Conservation (phyloP, 2,113 vertebrate species). For the Psettodes erumei region DNA sequence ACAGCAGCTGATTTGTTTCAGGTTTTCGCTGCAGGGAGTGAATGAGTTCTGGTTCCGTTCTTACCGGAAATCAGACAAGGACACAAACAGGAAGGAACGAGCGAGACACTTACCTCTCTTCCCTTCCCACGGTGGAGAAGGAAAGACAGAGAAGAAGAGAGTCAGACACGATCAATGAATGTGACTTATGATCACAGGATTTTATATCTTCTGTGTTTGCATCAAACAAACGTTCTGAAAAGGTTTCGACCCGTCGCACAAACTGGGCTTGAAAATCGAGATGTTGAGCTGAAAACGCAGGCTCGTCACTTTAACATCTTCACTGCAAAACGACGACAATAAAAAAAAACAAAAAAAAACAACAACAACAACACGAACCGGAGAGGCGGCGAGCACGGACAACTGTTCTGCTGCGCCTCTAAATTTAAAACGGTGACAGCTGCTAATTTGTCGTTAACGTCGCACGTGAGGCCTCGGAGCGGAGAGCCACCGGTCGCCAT, state of each 20-base stretch:
- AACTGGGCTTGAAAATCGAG: not conserved
- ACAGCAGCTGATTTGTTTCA: too few species aligned
- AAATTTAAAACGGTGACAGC: conserved; percentile 58
- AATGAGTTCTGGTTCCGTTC: too few species aligned
- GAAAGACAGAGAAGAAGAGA: conserved; percentile 25
- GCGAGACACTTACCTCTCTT: conserved; percentile 63
- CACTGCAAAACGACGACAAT: not conserved
- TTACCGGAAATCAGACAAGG: too few species aligned
- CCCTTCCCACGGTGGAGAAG: conserved; percentile 56
- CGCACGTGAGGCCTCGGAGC: conserved; percentile 27
- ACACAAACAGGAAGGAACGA: not conserved
- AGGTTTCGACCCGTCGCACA: too few species aligned
- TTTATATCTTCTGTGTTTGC: too few species aligned
- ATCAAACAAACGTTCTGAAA: too few species aligned
- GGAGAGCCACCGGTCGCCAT: conserved; percentile 53
- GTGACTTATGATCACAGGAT: too few species aligned
- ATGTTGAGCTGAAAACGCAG: not conserved
- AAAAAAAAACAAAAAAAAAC: not conserved
- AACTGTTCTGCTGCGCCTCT: conserved; percentile 48
- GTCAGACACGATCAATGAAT: not conserved
- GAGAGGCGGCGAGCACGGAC: not conserved
- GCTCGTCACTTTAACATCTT: conserved; percentile 19
- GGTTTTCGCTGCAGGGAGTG: too few species aligned
- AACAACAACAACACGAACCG: conserved; percentile 6
- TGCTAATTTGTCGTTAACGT: conserved; percentile 48